Base-by-base conservation (phyloP, 1,140 invertebrate species). In the Centruroides sculpturatus region DNA sequence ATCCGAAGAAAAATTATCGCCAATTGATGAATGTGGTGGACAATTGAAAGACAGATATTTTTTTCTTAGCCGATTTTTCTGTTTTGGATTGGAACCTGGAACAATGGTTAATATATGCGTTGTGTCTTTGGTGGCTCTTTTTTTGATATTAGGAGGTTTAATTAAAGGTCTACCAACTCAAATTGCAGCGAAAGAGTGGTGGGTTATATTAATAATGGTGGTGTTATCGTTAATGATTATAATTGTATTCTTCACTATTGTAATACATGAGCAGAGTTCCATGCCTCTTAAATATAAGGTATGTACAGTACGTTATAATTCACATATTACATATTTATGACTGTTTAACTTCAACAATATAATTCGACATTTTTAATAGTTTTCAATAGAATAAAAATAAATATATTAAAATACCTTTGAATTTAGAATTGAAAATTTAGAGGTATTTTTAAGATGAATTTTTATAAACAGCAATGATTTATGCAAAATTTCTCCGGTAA, bases 221-320 rank as follows among this genome's bases (percentile, higher is more conserved):
- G 6, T 65, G 9, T 10, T 63, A 6, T 7, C 63, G 10, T 36
- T 59, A 23, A 9, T 64, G 5, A 48, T 57, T 11, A 34, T 66
- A 12, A 5, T 66, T 3, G 52, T 84, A 77, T 71, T 88, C 35
- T 76, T 90, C 0, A 90, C 94, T 60, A 77, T 81, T 35, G 85
- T 85, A n/a, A 41, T 66, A 0, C 89, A 93, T 72, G 83, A 89
- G 69, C 89, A 92, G 72, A 90, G 84, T 68, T 81, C 82, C 3
- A 73, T 79, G 6, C 82, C 80, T 7, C 74, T 89, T 9, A 81
- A 82, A 58, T 94, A 93, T 72, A 85, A 86, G 69, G 90, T 76
- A 66, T 68, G 62, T 47, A 46, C 23, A 23, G 23, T 23, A 23
- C 23, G 23, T 23, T 23, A 23, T 23, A 23, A 23, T 23, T 23